Percentiles rank a stretch among this genome's conserved stretches.
Evolutionary conservation across 1,140 invertebrate species (phyloP).

Genomic region (Stegodyphus dumicola): DNA sequence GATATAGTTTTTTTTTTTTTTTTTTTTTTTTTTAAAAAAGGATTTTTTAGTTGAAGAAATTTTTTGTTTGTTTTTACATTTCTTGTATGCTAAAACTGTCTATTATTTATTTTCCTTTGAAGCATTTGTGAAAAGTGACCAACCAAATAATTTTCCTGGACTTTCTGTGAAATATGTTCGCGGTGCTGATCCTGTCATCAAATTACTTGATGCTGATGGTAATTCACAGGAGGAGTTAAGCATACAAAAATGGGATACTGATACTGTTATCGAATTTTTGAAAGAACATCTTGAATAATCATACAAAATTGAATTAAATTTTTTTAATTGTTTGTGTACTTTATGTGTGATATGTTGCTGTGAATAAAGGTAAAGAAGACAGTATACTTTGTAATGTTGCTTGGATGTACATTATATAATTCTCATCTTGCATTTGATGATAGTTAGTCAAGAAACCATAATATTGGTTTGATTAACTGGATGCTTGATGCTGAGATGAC

Average conservation of each 20-base stretch:
- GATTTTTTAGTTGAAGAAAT: no score
- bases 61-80: no score
- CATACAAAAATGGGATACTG: constrained; percentile 88
- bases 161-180: constrained; percentile 89
- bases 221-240: constrained; percentile 77
- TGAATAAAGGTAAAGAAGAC: neutral
- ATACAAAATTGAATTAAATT: neutral
- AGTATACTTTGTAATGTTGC: neutral
- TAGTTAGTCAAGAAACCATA: neutral
- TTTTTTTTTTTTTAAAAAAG: no score
- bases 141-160: constrained; percentile 86
- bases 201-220: constrained; percentile 84
- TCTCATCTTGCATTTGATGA: neutral
- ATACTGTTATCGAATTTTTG: constrained; percentile 94
- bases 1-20: no score
- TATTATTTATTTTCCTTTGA: constrained; percentile 54
- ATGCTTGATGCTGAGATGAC: neutral
- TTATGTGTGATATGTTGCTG: neutral
- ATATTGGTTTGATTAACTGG: neutral
- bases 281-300: constrained; percentile 67
- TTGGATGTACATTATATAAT: neutral
- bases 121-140: constrained; percentile 92
- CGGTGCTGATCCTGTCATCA: constrained; percentile 92
- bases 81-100: no score
- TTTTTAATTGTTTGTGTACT: neutral